These are phyloP conservation scores for Oscheius sp. DNA, from an alignment of 2,888 invertebrate species.

Conservation along the genomic window DNA sequence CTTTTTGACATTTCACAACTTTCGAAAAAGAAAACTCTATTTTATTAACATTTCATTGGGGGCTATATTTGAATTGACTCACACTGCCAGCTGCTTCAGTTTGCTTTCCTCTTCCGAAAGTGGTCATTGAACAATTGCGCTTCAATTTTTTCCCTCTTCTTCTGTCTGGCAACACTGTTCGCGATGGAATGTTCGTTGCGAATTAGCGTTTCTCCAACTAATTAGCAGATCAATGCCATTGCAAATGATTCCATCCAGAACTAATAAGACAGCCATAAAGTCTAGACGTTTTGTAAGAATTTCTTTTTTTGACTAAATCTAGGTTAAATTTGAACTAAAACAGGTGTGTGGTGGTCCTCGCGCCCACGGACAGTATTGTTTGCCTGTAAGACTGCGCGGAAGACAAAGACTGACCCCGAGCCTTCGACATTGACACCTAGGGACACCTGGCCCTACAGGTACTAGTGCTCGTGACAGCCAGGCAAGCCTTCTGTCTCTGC, in stretches of 20 bases:
- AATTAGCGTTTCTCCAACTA: too few species aligned
- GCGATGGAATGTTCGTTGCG: too few species aligned
- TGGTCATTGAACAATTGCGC: background rate
- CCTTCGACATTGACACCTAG: conserved; percentile 28
- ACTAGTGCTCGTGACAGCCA: conserved; percentile 22
- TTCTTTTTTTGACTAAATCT: too few species aligned
- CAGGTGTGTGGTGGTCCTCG: conserved; percentile 9
- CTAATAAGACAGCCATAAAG: too few species aligned
- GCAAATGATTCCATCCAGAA: too few species aligned
- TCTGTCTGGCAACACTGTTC: too few species aligned
- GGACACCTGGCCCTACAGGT: conserved; percentile 13
- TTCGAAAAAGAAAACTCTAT: background rate
- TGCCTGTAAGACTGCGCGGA: conserved; percentile 28
- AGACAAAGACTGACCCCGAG: conserved; percentile 28
- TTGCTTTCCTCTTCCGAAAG: background rate
- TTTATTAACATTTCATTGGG: background rate
- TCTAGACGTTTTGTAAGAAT: too few species aligned
- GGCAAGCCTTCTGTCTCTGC: background rate
- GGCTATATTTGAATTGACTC: background rate
- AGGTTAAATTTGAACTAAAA: conserved; percentile 14
- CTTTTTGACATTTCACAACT: background rate
- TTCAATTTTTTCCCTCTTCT: background rate
- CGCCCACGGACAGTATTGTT: conserved; percentile 22
- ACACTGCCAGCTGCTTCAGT: background rate
- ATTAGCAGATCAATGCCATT: too few species aligned